Percentiles rank a stretch among this genome's conserved stretches.
phyloP scores from a whole-genome alignment of 2,113 vertebrate species.

The Podiceps cristatus region DNA sequence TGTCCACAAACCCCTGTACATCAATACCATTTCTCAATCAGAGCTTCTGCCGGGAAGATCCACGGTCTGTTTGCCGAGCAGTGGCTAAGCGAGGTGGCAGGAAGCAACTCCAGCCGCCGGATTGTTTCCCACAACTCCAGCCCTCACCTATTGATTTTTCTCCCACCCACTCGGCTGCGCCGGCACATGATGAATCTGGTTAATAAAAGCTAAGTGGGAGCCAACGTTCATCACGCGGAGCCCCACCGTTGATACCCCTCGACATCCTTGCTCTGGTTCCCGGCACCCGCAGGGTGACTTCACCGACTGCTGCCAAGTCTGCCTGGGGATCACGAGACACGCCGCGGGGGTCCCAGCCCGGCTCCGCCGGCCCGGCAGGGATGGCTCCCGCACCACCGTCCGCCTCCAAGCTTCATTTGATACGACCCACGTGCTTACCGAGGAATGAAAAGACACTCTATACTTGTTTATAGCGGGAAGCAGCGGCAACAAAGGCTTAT shows the following conservation, averaged over 20 bases:
- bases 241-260: rapidly evolving
- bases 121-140: background rate
- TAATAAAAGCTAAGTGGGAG: conserved; percentile 6
- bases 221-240: background rate
- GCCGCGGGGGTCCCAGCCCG: too few relatives aligned
- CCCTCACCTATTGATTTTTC: background rate
- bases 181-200: background rate
- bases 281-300: background rate
- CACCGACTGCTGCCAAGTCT: background rate
- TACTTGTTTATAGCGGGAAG: background rate
- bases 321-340: background rate
- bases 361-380: too few relatives aligned
- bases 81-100: rapidly evolving
- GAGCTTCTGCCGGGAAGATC: background rate
- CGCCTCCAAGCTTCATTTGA: background rate
- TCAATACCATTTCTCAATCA: rapidly evolving
- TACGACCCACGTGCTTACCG: rapidly evolving
- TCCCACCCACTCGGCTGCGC: background rate
- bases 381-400: too few relatives aligned
- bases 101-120: background rate
- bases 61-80: rapidly evolving
- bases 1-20: background rate
- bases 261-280: background rate
- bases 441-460: background rate
- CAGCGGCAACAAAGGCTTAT: background rate